Conservation (phyloP, 2,113 vertebrate genomes). For the Pseudorectes ferrugineus region DNA sequence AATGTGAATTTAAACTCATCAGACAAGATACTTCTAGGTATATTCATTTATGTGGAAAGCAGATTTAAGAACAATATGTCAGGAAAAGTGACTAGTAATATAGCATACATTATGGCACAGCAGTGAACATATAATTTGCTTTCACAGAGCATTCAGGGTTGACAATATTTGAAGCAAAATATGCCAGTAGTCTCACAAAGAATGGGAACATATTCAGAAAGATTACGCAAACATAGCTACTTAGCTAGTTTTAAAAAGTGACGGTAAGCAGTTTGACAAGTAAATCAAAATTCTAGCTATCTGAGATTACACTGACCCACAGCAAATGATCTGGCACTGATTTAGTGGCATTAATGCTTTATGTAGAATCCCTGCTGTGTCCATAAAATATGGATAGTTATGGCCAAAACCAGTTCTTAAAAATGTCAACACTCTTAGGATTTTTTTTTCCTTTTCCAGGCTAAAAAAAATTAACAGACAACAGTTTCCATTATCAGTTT, state of each 20-base stretch:
- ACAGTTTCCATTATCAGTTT: not conserved
- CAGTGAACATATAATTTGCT: not conserved
- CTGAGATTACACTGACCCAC: not conserved
- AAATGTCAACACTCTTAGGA: not conserved
- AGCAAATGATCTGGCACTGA: not conserved
- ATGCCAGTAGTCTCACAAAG: not conserved
- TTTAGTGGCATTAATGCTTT: not conserved
- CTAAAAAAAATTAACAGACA: not conserved
- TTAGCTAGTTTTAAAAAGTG: not conserved
- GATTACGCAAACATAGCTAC: not conserved
- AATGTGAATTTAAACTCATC: not conserved
- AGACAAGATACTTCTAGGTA: not conserved
- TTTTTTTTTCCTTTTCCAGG: not conserved
- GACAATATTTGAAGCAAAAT: not conserved
- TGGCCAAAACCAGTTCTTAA: not conserved
- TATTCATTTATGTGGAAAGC: not conserved
- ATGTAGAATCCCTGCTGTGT: not conserved
- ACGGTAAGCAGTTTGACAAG: not conserved
- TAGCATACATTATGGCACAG: not conserved
- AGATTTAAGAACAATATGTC: not conserved
- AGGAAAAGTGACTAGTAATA: not conserved
- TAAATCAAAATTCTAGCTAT: not conserved
- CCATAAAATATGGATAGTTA: not conserved
- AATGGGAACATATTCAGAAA: not conserved
- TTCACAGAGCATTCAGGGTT: not conserved